Conservation (phyloP, 2,888 invertebrate genomes). For the Polyploca ridens region DNA sequence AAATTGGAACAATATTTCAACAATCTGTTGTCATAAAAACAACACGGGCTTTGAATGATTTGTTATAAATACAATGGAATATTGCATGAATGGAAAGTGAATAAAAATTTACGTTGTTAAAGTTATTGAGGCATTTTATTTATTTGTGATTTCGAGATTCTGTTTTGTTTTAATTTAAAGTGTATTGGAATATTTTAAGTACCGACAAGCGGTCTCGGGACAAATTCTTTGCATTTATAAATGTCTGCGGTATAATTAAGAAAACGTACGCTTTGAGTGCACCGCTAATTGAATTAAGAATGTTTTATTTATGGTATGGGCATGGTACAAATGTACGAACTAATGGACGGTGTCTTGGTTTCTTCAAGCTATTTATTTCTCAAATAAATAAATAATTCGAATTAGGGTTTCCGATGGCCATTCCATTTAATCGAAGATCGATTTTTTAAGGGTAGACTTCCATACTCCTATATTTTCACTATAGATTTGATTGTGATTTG, state of each 20-base stretch:
- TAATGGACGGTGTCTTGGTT: background rate
- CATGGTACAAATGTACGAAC: background rate
- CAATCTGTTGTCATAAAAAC: background rate
- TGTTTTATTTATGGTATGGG: background rate
- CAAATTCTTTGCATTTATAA: background rate
- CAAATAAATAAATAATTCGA: too few relatives aligned
- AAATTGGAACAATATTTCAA: background rate
- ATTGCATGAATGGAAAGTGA: background rate
- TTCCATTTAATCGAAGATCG: too few relatives aligned
- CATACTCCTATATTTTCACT: background rate
- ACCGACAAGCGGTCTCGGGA: background rate
- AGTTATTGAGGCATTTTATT: background rate
- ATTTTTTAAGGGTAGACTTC: too few relatives aligned
- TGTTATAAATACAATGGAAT: background rate
- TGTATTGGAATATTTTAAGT: background rate
- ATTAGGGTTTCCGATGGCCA: too few relatives aligned
- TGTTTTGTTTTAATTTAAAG: slow-evolving; percentile 2
- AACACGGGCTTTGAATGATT: background rate
- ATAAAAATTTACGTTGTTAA: background rate
- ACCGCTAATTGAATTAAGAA: background rate
- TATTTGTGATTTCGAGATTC: background rate
- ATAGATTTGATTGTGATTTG: too few relatives aligned
- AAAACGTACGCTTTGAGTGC: background rate
- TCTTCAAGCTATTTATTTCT: background rate
- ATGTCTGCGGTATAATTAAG: background rate